A percentile compares a stretch with the other conserved stretches of the same genome.
Conservation (phyloP, 2,797 vertebrate species). For the Tenualosa thibaudeaui region DNA sequence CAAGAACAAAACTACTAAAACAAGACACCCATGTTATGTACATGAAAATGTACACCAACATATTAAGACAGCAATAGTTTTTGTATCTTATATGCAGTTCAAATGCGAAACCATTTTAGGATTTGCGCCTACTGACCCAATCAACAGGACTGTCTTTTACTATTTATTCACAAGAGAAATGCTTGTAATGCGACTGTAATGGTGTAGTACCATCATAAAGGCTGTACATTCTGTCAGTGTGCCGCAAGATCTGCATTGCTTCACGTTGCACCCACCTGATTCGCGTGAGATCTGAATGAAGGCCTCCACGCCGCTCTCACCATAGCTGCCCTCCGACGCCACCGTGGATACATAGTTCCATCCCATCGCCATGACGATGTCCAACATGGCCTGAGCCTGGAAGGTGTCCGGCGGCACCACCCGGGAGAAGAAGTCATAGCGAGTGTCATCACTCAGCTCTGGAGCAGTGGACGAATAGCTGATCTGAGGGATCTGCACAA, state of each 20-base stretch:
- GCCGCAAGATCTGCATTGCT: background rate
- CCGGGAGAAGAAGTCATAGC: slow-evolving; percentile 95
- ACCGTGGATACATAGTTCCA: slow-evolving; percentile 96
- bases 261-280: slow-evolving; percentile 75
- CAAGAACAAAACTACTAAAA: too few species aligned
- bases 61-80: background rate
- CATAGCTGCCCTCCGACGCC: slow-evolving; percentile 94
- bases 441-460: slow-evolving; percentile 92
- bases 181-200: background rate
- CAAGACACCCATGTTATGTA: too few species aligned
- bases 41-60: background rate
- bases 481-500: slow-evolving; percentile 92
- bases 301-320: slow-evolving; percentile 93
- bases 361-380: slow-evolving; percentile 89
- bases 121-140: background rate
- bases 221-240: background rate
- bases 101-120: background rate
- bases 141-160: background rate
- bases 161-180: background rate
- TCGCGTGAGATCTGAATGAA: slow-evolving; percentile 96
- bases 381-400: slow-evolving; percentile 97
- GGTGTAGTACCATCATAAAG: background rate
- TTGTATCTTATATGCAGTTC: background rate
- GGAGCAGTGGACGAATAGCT: slow-evolving; percentile 98
- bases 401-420: slow-evolving; percentile 95